phyloP scores from a whole-genome alignment of 2,113 vertebrate species.

The Macquaria australasica region DNA sequence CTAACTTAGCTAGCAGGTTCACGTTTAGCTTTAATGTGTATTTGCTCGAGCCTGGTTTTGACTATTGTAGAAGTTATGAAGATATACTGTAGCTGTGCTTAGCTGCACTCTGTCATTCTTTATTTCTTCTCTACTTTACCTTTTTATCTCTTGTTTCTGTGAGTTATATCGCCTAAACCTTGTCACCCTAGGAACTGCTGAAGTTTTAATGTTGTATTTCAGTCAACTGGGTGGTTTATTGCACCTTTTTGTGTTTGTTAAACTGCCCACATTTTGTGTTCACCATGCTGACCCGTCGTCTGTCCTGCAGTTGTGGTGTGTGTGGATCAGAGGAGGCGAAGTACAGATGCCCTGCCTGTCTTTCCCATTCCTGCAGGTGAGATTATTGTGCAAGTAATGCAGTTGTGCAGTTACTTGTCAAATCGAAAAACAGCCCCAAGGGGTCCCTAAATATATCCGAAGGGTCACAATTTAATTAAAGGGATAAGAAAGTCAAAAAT shows the following conservation, averaged over 20 bases:
- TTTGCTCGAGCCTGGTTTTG: accelerated
- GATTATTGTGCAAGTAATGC: neutral
- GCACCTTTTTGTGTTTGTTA: neutral
- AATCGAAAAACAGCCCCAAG: neutral
- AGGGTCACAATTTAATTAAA: neutral
- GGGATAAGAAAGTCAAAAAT: neutral
- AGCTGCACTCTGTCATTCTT: no score
- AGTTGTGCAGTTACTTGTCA: neutral
- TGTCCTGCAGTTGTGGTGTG: slow-evolving; percentile 88
- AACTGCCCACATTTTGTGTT: neutral
- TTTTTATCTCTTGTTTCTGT: neutral
- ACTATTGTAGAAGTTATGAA: neutral
- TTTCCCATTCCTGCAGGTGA: slow-evolving; percentile 93
- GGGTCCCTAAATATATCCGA: neutral
- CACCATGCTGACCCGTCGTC: neutral
- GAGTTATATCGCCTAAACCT: no score
- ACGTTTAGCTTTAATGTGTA: neutral
- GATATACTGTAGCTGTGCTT: no score
- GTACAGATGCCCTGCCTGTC: slow-evolving; percentile 93
- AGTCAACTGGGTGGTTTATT: neutral
- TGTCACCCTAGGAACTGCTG: no score
- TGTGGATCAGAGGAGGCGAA: slow-evolving; percentile 90
- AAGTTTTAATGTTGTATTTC: neutral
- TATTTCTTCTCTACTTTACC: no score
- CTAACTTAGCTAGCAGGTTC: neutral